Base-by-base conservation (phyloP, 2,888 invertebrate genomes). In the Tenthredo amoena region DNA sequence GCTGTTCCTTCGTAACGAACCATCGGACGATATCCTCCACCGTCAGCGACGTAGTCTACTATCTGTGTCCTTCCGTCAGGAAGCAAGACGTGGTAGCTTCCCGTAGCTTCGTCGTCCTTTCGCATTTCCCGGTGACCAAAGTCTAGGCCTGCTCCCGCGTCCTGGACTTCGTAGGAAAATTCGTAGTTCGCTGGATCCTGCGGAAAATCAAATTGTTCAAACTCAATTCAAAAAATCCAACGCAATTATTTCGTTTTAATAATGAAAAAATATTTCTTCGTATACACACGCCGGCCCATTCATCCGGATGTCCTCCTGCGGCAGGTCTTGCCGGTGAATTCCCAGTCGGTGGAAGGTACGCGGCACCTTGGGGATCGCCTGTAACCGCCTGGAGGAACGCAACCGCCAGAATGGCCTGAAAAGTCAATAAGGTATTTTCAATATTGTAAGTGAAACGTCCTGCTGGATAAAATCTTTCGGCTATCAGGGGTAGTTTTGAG, bases 81-180 rank as follows among this genome's bases (percentile, higher is more conserved):
- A 83, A 96, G 93, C 65, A 96, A 92, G 58, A 96, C 96, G 91
- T 95, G 95, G 92, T 96, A 96, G 65, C 95, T 95, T 74, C 96
- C 96, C 9, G 95, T 95, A 0, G 96, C 95, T 76, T 94, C 95
- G 87, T 96, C 95, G 84, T 96, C 96, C 89, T 96, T 95, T 37
- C 96, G 94, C 90, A 95, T 95, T 92, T 96, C 96, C 77, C 95
- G 95, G 91, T 96, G 96, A 0, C 96, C 96, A 89, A 96, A 96
- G 91, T 96, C 95, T 62, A 95, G 91, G 71, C 94, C 95, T 9
- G 94, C 94, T 1, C 91, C 93, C 31, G 94, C 94, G 90, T 96
- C 96, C 91, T 95, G 95, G 12, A 96, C 96, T 89, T 96, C 95
- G 92, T 96, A 96, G 0, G 95, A 95, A 90, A 95, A 96, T 89